These are phyloP conservation scores for Zaprionus kolodkinae DNA, from an alignment of 1,140 invertebrate species.

Conservation along the genomic window DNA sequence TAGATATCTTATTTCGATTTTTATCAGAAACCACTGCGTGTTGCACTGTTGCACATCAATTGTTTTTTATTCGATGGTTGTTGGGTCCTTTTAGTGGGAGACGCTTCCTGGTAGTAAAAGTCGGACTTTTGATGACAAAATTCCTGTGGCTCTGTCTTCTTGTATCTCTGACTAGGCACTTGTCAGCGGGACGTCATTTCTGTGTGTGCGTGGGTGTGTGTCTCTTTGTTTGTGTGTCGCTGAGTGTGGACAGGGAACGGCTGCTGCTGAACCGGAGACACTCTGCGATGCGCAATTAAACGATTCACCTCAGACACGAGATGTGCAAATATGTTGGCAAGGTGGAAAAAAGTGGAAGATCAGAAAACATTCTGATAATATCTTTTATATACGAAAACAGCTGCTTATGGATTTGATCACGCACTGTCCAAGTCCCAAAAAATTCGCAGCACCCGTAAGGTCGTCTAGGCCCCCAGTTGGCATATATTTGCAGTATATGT, in stretches of 20 bases:
- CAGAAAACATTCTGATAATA: conserved; percentile 25
- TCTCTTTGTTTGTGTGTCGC: neutral
- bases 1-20: neutral
- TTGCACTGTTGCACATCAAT: conserved; percentile 22
- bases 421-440: conserved; percentile 39
- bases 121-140: conserved; percentile 9
- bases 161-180: neutral
- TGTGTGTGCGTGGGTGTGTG: conserved; percentile 5
- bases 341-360: conserved; percentile 18
- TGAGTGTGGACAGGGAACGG: conserved; percentile 37
- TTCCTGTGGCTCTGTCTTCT: neutral
- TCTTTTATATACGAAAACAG: conserved; percentile 34
- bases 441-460: conserved; percentile 9
- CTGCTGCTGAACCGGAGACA: conserved; percentile 31
- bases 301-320: conserved; percentile 27
- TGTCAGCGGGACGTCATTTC: conserved; percentile 33
- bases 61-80: neutral
- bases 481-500: conserved; percentile 8
- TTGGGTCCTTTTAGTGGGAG: neutral
- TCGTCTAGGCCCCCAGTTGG: conserved; percentile 11
- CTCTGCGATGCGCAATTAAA: conserved; percentile 48
- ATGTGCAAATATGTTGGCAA: conserved; percentile 46
- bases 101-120: neutral
- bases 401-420: conserved; percentile 35
- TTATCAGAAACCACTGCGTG: conserved; percentile 7